These are phyloP conservation scores for Porites lutea DNA, from an alignment of 64 coral and sea anemone genomes.

Conservation along the genomic window DNA sequence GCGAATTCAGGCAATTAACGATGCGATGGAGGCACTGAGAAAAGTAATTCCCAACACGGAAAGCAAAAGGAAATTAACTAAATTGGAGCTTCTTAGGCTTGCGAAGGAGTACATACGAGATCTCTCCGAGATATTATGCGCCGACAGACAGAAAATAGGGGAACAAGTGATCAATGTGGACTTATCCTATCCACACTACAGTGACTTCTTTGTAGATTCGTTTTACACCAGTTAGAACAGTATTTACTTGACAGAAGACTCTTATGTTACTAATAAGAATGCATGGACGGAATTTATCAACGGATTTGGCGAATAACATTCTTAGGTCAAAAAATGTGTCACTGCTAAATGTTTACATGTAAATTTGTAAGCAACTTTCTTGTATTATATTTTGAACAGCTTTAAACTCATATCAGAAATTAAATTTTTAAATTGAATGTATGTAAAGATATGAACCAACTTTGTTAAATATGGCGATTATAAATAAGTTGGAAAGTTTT, in stretches of 20 bases:
- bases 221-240: neutral
- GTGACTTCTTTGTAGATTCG: neutral
- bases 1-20: slow-evolving; percentile 86
- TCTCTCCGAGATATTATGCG: slow-evolving; percentile 72
- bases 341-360: too few relatives aligned
- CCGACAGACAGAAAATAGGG: neutral
- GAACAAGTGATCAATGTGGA: neutral
- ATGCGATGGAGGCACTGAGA: slow-evolving; percentile 86
- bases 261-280: neutral
- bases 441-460: too few relatives aligned
- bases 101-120: slow-evolving; percentile 89
- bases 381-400: too few relatives aligned
- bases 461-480: too few relatives aligned
- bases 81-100: slow-evolving; percentile 88
- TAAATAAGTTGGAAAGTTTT: too few relatives aligned
- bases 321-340: too few relatives aligned
- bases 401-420: too few relatives aligned
- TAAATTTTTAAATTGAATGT: too few relatives aligned
- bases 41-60: slow-evolving; percentile 81
- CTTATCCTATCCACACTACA: neutral
- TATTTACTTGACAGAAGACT: neutral
- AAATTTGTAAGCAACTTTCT: too few relatives aligned
- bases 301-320: too few relatives aligned
- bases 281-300: neutral
- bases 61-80: slow-evolving; percentile 91